A percentile compares a stretch with the other conserved stretches of the same genome.
Conservation (phyloP, 2,888 invertebrate species). For the Cosmorhoe ocellata region DNA sequence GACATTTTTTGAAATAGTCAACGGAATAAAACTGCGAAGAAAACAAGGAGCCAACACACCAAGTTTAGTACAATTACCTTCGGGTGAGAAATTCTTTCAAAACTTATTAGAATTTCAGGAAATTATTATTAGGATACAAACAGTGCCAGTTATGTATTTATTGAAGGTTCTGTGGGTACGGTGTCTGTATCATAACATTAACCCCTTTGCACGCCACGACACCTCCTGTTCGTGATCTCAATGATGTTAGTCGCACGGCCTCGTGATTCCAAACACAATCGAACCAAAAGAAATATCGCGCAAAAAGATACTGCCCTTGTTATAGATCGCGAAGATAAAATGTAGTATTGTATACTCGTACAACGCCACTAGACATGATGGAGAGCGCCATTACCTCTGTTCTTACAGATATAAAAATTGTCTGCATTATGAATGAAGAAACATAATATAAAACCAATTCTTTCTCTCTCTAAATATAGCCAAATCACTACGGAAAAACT, state of each 20-base stretch:
- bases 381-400: conserved; percentile 21
- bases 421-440: no score
- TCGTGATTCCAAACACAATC: conserved; percentile 33
- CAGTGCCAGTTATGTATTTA: no score
- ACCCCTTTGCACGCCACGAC: conserved; percentile 53
- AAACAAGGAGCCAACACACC: conserved; percentile 22
- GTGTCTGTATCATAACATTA: no score
- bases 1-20: conserved; percentile 26
- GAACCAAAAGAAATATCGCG: conserved; percentile 22
- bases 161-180: conserved; percentile 49
- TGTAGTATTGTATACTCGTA: no score
- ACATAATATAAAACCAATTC: no score
- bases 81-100: conserved; percentile 46
- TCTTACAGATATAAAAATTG: conserved; percentile 15
- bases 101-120: no score
- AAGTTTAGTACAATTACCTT: conserved; percentile 5
- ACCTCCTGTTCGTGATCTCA: conserved; percentile 51
- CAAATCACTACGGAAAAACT: no score
- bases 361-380: conserved; percentile 22
- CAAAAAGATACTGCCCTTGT: conserved; percentile 21
- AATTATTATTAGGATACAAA: conserved; percentile 16
- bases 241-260: conserved; percentile 40
- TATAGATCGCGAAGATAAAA: conserved; percentile 16
- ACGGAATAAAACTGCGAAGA: conserved; percentile 4
- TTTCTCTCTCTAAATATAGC: no score